Evolutionary conservation across 2,113 vertebrate genomes (phyloP).

Genomic region (Plecotus auritus): DNA sequence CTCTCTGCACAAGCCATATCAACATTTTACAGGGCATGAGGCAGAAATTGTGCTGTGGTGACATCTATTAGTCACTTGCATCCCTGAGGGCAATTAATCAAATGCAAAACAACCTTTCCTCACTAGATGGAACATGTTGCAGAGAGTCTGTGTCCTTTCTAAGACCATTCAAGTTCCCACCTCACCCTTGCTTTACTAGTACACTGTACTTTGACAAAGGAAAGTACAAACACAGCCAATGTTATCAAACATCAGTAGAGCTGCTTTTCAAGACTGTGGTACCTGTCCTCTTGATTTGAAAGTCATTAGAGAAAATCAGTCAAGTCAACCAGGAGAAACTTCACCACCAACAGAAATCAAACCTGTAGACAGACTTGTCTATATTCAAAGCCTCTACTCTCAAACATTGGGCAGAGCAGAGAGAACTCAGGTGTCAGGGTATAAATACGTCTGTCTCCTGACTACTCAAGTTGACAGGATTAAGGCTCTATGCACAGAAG

Average conservation of each 20-base stretch:
- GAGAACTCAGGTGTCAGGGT: background rate
- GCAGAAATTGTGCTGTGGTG: background rate
- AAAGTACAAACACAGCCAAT: background rate
- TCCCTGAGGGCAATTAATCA: background rate
- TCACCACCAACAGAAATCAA: conserved; percentile 51
- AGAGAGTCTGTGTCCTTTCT: background rate
- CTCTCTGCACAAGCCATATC: conserved; percentile 17
- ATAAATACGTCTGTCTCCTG: conserved; percentile 31
- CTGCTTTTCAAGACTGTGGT: conserved; percentile 21
- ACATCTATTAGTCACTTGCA: background rate
- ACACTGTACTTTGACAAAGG: conserved; percentile 32
- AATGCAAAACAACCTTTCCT: conserved; percentile 19
- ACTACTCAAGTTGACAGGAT: conserved; percentile 48
- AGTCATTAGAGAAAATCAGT: conserved; percentile 45
- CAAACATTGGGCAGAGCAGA: conserved; percentile 48
- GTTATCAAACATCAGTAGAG: background rate
- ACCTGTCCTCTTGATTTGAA: conserved; percentile 30
- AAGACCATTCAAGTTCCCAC: background rate
- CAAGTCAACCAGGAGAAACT: conserved; percentile 38
- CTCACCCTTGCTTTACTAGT: background rate
- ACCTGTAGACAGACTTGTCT: conserved; percentile 39
- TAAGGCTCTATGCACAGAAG: conserved; percentile 23
- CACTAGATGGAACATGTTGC: background rate
- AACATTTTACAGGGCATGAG: conserved; percentile 44
- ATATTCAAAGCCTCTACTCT: background rate